Conservation (phyloP, 2,113 vertebrate genomes). For the Cololabis saira region DNA sequence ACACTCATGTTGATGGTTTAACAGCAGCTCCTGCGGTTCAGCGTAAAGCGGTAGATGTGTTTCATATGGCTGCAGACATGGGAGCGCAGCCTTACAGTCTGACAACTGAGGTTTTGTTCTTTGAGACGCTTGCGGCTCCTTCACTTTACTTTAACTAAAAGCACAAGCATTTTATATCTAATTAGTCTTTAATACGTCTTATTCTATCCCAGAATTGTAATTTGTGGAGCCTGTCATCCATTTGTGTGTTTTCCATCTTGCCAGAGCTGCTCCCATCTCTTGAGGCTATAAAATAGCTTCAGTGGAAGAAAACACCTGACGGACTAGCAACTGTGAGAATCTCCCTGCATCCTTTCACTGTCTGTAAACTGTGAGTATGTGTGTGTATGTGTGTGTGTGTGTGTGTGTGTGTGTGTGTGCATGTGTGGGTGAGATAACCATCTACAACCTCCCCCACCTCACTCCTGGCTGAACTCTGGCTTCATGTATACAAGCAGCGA, state of each 20-base stretch:
- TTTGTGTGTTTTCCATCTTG: background rate
- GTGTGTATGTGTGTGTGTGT: background rate
- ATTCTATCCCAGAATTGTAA: background rate
- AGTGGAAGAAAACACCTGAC: conserved; percentile 35
- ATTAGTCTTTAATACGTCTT: background rate
- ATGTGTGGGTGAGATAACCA: conserved; percentile 29
- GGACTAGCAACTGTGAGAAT: conserved; percentile 11
- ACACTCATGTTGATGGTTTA: conserved; percentile 32
- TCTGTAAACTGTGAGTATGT: conserved; percentile 59
- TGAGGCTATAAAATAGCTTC: background rate
- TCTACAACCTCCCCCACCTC: conserved; percentile 35
- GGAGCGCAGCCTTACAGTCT: conserved; percentile 1
- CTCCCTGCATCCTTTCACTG: conserved; percentile 38
- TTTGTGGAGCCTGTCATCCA: background rate
- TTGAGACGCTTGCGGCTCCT: background rate
- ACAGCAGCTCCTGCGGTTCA: conserved; percentile 50
- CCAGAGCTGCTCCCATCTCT: background rate
- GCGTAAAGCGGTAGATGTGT: conserved; percentile 30
- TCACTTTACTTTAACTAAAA: background rate
- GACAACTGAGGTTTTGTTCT: conserved; percentile 21
- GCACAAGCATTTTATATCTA: conserved; percentile 10
- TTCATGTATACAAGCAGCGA: conserved; percentile 58
- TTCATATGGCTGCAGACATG: conserved; percentile 37
- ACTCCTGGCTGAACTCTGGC: conserved; percentile 64
- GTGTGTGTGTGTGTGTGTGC: background rate